Evolutionary conservation across 2,113 vertebrate genomes (phyloP), one percentile per base, ranked within the genome.

Genomic region (Cynoglossus semilaevis): DNA sequence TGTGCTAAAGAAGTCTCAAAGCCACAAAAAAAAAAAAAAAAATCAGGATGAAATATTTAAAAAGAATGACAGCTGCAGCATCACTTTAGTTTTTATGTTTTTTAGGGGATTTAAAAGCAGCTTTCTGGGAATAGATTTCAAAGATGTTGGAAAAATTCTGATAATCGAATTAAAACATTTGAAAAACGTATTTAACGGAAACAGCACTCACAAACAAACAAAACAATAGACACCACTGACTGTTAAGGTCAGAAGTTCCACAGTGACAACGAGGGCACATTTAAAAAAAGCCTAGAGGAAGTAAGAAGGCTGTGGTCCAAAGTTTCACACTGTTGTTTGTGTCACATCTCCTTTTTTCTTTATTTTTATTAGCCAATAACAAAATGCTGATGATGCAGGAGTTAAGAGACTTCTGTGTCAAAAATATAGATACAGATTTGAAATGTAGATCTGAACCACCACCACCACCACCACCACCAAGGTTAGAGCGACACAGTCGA

Each of bases 1-100:
- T 56, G 18, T 46, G 35, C 13, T 34, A 1, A 44, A 69, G 51
- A 81, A 77, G 63, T 58, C 70, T 75, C 75, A 80, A 15, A 51
- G 17, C 29, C 59, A 18, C 12, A 1, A 49, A 68, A 40, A 0
- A 1, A 34, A 14, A 50, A 2, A 11, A 44, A 1, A 3, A 48
- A 1, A 11, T 67, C 41, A 47, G 1, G 18, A 11, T 40, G 29
- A 5, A n/a, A n/a, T n/a, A n/a, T n/a, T n/a, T n/a, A n/a, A n/a
- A n/a, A n/a, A n/a, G n/a, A n/a, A n/a, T n/a, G n/a, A n/a, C n/a
- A n/a, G n/a, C n/a, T 10, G 14, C 34, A 58, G 34, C 44, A 3
- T 16, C 47, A 51, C 42, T n/a, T 16, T 42, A 15, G 42, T 9
- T 9, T 46, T 46, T 16, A 9, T 3, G 17, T 11, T 9, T 46